phyloP scores from a whole-genome alignment of 2,113 vertebrate genomes.

The Ailuropoda melanoleuca region DNA sequence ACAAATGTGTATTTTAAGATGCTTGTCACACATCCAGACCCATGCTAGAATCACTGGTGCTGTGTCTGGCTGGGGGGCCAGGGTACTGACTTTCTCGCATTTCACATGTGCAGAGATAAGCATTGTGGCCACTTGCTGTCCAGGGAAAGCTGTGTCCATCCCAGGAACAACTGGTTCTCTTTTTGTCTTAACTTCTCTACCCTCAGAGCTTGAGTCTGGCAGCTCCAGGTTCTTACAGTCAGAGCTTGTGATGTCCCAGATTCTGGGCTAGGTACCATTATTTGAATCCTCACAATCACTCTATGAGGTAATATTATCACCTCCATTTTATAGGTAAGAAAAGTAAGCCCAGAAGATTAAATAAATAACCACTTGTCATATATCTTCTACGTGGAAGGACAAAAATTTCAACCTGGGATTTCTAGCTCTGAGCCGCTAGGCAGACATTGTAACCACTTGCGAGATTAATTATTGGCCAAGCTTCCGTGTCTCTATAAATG shows the following conservation, averaged over 20 bases:
- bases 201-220: background rate
- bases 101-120: background rate
- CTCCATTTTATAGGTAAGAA: background rate
- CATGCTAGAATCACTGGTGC: background rate
- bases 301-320: background rate
- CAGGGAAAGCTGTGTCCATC: background rate
- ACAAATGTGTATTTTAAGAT: background rate
- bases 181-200: background rate
- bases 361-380: background rate
- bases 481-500: background rate
- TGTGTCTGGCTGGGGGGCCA: background rate
- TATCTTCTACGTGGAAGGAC: background rate
- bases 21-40: background rate
- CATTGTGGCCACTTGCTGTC: background rate
- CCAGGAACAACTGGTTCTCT: background rate
- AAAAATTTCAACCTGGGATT: background rate
- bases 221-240: background rate
- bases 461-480: background rate
- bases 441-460: background rate
- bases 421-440: background rate
- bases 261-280: background rate
- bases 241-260: background rate
- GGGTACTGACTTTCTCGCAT: background rate
- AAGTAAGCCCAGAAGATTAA: slow-evolving; percentile 5
- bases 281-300: background rate